Conservation (phyloP, 2,113 vertebrate genomes). For the Tautogolabrus adspersus region DNA sequence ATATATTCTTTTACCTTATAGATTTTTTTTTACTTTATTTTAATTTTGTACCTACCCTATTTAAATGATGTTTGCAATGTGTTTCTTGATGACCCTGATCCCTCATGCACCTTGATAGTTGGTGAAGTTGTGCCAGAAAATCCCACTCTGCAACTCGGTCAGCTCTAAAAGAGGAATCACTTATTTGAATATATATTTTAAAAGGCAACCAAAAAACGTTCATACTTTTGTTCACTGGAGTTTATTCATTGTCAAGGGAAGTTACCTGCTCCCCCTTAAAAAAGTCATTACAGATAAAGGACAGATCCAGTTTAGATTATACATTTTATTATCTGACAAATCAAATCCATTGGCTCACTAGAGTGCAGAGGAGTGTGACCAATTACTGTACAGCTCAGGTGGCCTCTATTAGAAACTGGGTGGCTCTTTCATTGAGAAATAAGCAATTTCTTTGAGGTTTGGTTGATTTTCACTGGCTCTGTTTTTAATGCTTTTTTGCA, state of each 20-base stretch:
- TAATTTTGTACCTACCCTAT: too few relatives aligned
- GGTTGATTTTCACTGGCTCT: too few relatives aligned
- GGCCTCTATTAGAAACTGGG: neutral
- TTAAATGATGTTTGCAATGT: too few relatives aligned
- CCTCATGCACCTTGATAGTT: too few relatives aligned
- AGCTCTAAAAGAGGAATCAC: neutral
- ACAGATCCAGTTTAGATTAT: neutral
- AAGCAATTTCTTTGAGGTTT: neutral
- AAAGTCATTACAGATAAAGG: neutral
- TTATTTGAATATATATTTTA: neutral
- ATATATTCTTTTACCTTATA: too few relatives aligned
- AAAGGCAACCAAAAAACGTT: neutral
- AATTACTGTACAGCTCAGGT: neutral
- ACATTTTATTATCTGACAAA: slow-evolving; percentile 13
- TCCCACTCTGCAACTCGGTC: neutral
- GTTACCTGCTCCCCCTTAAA: neutral
- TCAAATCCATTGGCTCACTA: slow-evolving; percentile 24
- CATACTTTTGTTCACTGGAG: neutral
- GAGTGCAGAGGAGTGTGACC: neutral
- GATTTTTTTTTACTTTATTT: too few relatives aligned
- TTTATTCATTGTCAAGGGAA: neutral
- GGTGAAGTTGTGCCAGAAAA: too few relatives aligned
- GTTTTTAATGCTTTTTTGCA: neutral
- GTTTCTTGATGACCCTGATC: too few relatives aligned
- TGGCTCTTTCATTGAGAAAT: slow-evolving; percentile 5